A percentile compares a stretch with the other conserved stretches of the same genome.
Evolutionary conservation across 2,113 vertebrate genomes (phyloP).

Genomic region (Romanogobio albipinnatus): DNA sequence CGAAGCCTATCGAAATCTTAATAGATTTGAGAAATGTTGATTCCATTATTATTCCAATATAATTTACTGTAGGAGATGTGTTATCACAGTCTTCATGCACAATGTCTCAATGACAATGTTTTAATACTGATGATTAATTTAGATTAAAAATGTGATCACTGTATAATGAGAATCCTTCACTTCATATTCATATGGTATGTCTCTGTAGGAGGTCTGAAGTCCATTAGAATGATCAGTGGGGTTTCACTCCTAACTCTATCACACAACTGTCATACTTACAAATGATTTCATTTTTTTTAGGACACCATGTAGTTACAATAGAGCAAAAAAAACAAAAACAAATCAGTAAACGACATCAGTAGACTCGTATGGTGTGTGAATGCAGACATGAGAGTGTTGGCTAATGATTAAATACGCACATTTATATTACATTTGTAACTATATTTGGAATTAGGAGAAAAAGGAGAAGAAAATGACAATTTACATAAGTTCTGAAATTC

Average conservation of each 20-base stretch:
- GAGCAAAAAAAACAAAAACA: not conserved
- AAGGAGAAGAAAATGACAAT: not conserved
- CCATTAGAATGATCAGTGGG: slow-evolving; percentile 49
- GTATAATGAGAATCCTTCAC: not conserved
- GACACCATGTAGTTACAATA: not conserved
- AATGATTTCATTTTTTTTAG: not conserved
- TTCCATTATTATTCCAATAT: not conserved
- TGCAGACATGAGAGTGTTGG: not conserved
- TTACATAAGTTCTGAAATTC: not conserved
- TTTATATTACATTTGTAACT: not conserved
- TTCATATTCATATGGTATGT: not conserved
- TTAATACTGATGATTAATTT: not conserved
- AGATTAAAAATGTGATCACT: not conserved
- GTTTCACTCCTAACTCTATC: slow-evolving; percentile 10
- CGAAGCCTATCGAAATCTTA: too few relatives aligned
- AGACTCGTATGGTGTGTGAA: not conserved
- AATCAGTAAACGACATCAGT: not conserved
- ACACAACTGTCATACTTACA: not conserved
- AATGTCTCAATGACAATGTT: not conserved
- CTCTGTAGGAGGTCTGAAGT: slow-evolving; percentile 2
- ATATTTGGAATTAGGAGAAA: not conserved
- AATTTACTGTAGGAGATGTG: not conserved
- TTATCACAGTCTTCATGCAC: not conserved
- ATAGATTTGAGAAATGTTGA: not conserved
- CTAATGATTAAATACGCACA: not conserved